phyloP scores from a whole-genome alignment of 2,888 invertebrate species.

The Polyommatus iphigenia region DNA sequence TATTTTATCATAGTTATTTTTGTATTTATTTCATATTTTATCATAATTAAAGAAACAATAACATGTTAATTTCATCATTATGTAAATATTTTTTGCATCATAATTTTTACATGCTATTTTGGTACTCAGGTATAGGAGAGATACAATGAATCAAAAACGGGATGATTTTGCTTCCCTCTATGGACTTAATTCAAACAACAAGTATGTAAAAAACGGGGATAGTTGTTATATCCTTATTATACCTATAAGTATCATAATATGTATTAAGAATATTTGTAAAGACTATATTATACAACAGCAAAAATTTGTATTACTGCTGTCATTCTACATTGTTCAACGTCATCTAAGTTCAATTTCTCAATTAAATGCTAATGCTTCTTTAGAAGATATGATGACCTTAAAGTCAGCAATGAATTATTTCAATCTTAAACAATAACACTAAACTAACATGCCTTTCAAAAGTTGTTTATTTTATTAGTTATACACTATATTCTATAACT shows the following conservation, averaged over 20 bases:
- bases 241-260: neutral
- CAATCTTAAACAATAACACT: neutral
- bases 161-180: constrained; percentile 68
- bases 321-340: neutral
- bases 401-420: neutral
- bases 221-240: constrained; percentile 57
- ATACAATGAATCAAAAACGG: constrained; percentile 68
- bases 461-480: neutral
- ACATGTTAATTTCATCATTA: constrained; percentile 17
- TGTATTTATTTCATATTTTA: neutral
- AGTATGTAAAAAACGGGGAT: constrained; percentile 63
- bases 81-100: constrained; percentile 14
- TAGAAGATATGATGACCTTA: neutral
- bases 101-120: constrained; percentile 47
- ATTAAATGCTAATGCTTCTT: neutral
- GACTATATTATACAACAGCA: neutral
- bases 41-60: neutral
- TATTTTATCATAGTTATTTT: neutral
- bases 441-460: neutral
- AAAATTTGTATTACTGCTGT: too few relatives aligned
- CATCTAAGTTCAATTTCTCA: neutral
- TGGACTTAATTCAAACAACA: constrained; percentile 73
- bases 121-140: constrained; percentile 74
- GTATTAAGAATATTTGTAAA: neutral
- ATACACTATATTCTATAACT: neutral